Evolutionary conservation across 2,797 vertebrate genomes (phyloP).

Genomic region (Myiotriccus ornatus): DNA sequence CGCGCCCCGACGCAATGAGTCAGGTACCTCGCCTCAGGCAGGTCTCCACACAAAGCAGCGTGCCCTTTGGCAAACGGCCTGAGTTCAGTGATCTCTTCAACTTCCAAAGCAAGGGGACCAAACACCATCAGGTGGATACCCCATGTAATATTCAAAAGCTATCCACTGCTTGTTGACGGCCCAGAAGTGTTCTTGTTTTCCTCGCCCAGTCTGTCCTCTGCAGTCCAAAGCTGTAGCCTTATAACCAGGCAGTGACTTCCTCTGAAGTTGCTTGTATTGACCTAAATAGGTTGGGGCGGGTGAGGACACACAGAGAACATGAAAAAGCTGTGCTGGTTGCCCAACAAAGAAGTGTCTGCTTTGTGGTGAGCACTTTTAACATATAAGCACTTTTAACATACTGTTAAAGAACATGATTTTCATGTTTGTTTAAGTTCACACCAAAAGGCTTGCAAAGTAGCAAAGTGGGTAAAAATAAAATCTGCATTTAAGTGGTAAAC

Average conservation of each 20-base stretch:
- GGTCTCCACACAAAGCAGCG: neutral
- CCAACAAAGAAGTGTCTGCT: constrained; percentile 65
- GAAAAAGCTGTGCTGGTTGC: constrained; percentile 59
- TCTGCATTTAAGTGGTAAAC: constrained; percentile 67
- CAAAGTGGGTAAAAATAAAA: constrained; percentile 47
- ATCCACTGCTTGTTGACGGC: neutral
- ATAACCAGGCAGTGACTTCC: constrained; percentile 54
- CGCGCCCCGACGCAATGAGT: rapidly evolving
- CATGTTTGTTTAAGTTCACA: constrained; percentile 59
- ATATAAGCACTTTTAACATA: constrained; percentile 59
- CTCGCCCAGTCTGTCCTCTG: neutral
- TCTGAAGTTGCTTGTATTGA: constrained; percentile 65
- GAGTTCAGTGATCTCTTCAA: neutral
- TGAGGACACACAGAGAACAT: constrained; percentile 56
- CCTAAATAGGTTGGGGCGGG: constrained; percentile 66
- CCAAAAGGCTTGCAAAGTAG: constrained; percentile 53
- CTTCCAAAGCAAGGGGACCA: neutral
- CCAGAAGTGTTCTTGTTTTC: neutral
- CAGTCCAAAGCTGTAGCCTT: constrained; percentile 9
- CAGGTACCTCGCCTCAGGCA: neutral
- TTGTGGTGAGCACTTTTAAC: constrained; percentile 66
- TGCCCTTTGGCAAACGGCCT: neutral
- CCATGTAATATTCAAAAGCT: neutral
- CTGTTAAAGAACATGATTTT: constrained; percentile 57
- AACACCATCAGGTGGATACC: neutral